phyloP scores from a whole-genome alignment of 1,140 invertebrate species.

The Calephelis virginiensis region DNA sequence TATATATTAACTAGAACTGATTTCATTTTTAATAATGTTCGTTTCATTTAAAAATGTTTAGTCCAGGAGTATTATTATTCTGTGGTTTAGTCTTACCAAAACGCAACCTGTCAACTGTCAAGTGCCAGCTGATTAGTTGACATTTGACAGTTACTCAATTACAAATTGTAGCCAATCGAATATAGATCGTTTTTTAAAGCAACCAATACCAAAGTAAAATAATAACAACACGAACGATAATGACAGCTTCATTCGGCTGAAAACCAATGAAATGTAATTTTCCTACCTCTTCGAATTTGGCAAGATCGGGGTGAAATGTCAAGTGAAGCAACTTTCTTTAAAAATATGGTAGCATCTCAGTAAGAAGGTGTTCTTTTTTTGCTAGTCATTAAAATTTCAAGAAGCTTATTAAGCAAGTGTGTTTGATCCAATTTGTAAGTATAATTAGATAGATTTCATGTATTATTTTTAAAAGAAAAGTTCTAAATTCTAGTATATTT shows the following conservation, averaged over 20 bases:
- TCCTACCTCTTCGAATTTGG: no score
- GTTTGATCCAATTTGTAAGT: slow-evolving; percentile 76
- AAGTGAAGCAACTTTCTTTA: slow-evolving; percentile 32
- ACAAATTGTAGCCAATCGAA: no score
- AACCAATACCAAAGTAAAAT: background rate
- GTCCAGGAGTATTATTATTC: no score
- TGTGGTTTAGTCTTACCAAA: no score
- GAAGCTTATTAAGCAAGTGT: slow-evolving; percentile 75
- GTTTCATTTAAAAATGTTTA: no score
- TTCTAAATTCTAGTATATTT: slow-evolving; percentile 27
- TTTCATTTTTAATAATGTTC: no score
- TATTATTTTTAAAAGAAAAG: background rate
- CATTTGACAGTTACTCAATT: no score
- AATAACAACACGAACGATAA: background rate
- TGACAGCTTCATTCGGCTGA: background rate
- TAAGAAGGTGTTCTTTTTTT: slow-evolving; percentile 62
- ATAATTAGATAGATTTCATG: slow-evolving; percentile 13
- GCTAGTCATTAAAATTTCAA: slow-evolving; percentile 63
- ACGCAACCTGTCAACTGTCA: no score
- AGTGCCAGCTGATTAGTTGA: no score
- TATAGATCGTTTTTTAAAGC: no score
- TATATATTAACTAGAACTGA: no score
- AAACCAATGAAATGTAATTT: no score
- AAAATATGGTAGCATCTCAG: slow-evolving; percentile 75
- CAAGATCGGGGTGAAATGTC: slow-evolving; percentile 1